Evolutionary conservation across 2,888 invertebrate genomes (phyloP), one percentile per base, ranked within the genome.

Genomic region (Lycophotia porphyrea): DNA sequence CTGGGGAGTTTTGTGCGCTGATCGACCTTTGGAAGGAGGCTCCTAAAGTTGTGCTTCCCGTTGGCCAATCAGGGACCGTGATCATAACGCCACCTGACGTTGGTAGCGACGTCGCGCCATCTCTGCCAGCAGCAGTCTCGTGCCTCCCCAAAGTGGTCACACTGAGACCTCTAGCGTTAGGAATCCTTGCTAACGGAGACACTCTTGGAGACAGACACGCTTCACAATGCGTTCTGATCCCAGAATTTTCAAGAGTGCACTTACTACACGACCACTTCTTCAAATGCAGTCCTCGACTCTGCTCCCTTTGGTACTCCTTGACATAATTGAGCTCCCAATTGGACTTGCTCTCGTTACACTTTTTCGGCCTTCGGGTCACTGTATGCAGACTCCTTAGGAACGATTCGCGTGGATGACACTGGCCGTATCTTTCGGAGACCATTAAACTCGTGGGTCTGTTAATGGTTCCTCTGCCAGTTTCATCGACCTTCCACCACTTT

Each of bases 161-260:
- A 81, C 96, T 95, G 5, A 96, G 85, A 3, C 96, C 96, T 85
- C 95, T 91, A 0, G 96, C 91, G 63, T 95, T 96, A 2, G 96
- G 93, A 61, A 95, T 92, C 69, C 96, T 90, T 0, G 96, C 89
- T 39, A 96, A 76, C 0, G 93, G 94, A 7, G 93, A 93, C 11
- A 96, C 96, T 85, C 97, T 95, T 0, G 98, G 98, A 0, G 98
- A 97, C 87, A 98, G 97, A 89, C 98, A 98, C 0, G 98, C 98
- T 88, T 98, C 98, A 92, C 98, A 98, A 79, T 97, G 97, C 11
- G 97, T 97, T 80, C 97, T 96, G 44, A 97, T 97, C 0, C 97
- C 97, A 71, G 97, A 96, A 94, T 98, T 98, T 85, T 98, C 97
- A 52, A 98, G 93, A 0, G 98, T 98, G 91, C 98, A 98, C 88